Percentiles rank a stretch among this genome's conserved stretches.
phyloP scores from a whole-genome alignment of 2,797 vertebrate species.

The Mionectes olivaceus region DNA sequence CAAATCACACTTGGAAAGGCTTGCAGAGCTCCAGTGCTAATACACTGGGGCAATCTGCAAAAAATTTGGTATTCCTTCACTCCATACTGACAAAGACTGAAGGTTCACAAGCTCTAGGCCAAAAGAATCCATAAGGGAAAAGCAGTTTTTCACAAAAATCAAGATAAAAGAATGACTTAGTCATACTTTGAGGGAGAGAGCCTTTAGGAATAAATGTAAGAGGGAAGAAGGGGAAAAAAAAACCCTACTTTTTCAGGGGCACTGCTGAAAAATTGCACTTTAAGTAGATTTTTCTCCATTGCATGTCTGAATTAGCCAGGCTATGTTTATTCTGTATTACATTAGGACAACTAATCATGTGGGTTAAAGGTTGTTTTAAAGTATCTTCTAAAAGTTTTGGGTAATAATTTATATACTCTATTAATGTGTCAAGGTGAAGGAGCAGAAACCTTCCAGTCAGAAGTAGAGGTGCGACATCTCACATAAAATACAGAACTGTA shows the following conservation, averaged over 20 bases:
- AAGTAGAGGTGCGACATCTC: background rate
- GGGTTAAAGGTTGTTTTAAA: background rate
- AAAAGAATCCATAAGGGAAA: conserved; percentile 38
- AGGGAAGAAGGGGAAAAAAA: background rate
- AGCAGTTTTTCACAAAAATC: conserved; percentile 27
- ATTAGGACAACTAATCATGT: background rate
- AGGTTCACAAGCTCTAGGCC: conserved; percentile 34
- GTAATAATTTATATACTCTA: background rate
- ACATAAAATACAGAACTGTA: background rate
- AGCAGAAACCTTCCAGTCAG: background rate
- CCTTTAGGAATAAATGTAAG: background rate
- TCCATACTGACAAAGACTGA: conserved; percentile 27
- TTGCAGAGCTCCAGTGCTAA: conserved; percentile 11
- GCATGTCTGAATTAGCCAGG: background rate
- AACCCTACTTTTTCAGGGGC: background rate
- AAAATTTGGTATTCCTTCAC: conserved; percentile 28
- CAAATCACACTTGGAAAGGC: conserved; percentile 49
- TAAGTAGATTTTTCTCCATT: background rate
- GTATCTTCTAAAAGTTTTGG: background rate
- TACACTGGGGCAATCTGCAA: conserved; percentile 34
- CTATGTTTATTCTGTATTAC: background rate
- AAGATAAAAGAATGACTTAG: conserved; percentile 37
- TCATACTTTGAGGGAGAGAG: background rate
- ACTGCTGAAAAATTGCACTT: background rate
- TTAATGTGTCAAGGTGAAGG: background rate